Conservation (phyloP, 2,888 invertebrate genomes). For the Andrena haemorrhoa region DNA sequence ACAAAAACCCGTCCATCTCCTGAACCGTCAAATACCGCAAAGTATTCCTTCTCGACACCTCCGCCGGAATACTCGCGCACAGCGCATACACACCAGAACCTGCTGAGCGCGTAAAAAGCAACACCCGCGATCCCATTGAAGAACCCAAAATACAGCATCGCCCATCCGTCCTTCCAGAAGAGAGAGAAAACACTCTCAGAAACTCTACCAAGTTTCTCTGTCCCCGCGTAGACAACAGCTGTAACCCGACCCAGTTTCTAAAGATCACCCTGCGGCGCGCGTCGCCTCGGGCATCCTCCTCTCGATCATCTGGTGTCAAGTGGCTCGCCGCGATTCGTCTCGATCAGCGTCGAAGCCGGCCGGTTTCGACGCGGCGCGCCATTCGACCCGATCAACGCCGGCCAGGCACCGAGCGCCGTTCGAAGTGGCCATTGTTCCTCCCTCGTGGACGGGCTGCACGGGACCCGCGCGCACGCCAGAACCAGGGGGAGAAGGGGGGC, state of each 20-base stretch:
- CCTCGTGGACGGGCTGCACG: not conserved
- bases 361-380: not conserved
- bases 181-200: no score
- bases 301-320: constrained; percentile 17
- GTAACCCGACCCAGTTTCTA: not conserved
- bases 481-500: not conserved
- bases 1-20: no score
- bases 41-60: no score
- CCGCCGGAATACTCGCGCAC: no score
- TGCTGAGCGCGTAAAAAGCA: no score
- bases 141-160: no score
- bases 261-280: not conserved
- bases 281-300: not conserved
- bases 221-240: not conserved
- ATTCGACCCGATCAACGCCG: constrained; percentile 7
- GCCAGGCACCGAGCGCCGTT: not conserved
- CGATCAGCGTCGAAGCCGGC: not conserved
- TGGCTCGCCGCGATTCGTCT: constrained; percentile 8
- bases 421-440: not conserved
- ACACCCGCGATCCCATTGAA: no score
- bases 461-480: not conserved
- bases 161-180: no score
- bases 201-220: not conserved
- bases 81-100: no score
- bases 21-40: no score